Evolutionary conservation across 1,140 invertebrate genomes (phyloP).

Genomic region (Ceratina japonica): DNA sequence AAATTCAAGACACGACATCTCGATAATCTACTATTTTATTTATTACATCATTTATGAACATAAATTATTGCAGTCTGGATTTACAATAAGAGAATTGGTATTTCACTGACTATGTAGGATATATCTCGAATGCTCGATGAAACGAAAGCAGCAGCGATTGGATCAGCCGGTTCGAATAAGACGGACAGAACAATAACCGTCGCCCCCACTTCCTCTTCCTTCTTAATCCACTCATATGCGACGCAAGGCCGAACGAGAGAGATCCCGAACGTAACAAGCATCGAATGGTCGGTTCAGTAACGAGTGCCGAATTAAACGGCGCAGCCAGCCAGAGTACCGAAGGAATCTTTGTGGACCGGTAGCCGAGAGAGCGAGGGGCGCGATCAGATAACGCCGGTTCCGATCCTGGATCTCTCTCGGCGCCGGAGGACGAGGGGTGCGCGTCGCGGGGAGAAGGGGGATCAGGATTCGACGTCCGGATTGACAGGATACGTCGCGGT

Average conservation of each 20-base stretch:
- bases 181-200: slow-evolving; percentile 35
- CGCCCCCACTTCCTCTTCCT: not conserved
- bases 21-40: no score
- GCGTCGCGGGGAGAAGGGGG: not conserved
- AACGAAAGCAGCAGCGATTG: slow-evolving; percentile 2
- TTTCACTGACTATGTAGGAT: not conserved
- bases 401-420: slow-evolving; percentile 20
- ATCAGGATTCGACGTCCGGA: slow-evolving; percentile 37
- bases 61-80: no score
- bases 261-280: slow-evolving; percentile 8
- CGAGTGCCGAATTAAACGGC: slow-evolving; percentile 37
- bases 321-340: not conserved
- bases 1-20: no score
- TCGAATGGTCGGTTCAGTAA: slow-evolving; percentile 18
- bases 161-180: not conserved
- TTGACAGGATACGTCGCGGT: slow-evolving; percentile 65
- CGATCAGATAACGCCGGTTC: slow-evolving; percentile 52
- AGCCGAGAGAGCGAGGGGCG: slow-evolving; percentile 4
- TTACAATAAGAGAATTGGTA: no score
- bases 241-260: slow-evolving; percentile 16
- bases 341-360: slow-evolving; percentile 16
- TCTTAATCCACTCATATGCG: slow-evolving; percentile 41
- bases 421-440: not conserved
- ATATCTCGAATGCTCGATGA: not conserved
- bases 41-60: no score